Evolutionary conservation across 2,113 vertebrate species (phyloP).

Genomic region (Coregonus clupeaformis): DNA sequence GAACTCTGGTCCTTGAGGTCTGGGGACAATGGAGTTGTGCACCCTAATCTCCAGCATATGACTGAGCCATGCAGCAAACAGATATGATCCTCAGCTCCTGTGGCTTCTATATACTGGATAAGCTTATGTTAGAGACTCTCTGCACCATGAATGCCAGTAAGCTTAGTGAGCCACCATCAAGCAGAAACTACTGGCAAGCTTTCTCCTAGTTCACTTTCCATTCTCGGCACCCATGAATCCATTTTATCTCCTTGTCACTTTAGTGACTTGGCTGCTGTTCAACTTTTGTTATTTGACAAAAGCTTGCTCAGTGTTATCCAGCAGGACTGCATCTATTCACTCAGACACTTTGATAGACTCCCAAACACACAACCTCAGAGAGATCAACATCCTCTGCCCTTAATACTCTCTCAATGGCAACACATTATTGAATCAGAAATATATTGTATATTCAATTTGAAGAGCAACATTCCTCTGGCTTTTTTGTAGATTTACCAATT

Average conservation of each 20-base stretch:
- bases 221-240: conserved; percentile 55
- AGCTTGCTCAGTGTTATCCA: conserved; percentile 53
- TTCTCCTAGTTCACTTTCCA: conserved; percentile 56
- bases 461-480: too few species aligned
- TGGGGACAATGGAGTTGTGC: conserved; percentile 1
- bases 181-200: conserved; percentile 56
- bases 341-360: conserved; percentile 40
- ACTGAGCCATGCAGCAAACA: conserved; percentile 32
- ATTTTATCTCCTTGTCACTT: conserved; percentile 68
- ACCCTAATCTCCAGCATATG: conserved; percentile 24
- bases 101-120: conserved; percentile 43
- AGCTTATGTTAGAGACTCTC: conserved; percentile 43
- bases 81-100: conserved; percentile 45
- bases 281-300: conserved; percentile 49
- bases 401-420: conserved; percentile 3
- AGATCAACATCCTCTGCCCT: conserved; percentile 11
- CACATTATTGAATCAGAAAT: background rate
- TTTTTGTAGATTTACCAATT: too few species aligned
- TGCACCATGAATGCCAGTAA: conserved; percentile 52
- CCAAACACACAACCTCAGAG: conserved; percentile 44
- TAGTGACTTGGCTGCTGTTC: conserved; percentile 38
- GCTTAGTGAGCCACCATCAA: conserved; percentile 46
- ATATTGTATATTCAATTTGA: too few species aligned
- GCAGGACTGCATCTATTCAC: conserved; percentile 56
- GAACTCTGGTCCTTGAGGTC: background rate